Base-by-base conservation (phyloP, 2,113 vertebrate genomes). In the Pontoporia blainvillei region DNA sequence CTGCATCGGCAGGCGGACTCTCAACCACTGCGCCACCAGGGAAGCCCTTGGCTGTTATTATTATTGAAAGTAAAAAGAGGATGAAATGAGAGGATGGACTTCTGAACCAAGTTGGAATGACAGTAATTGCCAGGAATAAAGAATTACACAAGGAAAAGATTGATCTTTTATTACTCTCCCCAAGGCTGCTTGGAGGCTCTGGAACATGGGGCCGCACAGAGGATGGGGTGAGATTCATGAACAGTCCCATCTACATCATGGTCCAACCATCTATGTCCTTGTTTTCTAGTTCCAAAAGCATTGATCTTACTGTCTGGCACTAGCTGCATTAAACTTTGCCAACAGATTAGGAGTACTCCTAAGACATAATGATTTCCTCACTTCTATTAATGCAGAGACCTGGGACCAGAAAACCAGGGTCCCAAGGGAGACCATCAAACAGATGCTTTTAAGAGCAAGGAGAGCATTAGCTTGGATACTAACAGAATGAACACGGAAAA, bases 251-350 rank as follows among this genome's bases (percentile, higher is more conserved):
- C 90, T 96, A 86, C 49, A 34, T 57, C 46, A 57, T 0, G 1
- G 54, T 10, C 36, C 1, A 25, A 18, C 81, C 96, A 93, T 95
- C 96, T 95, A 54, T 62, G 46, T 86, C 94, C 72, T 46, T 83
- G 76, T 85, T 97, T 97, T 97, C 94, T 95, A 41, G 95, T 94
- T 92, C 94, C 86, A 31, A 94, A 86, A 23, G 61, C 49, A 84
- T 89, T 71, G 73, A 31, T 94, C 83, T 87, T 75, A 94, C 73
- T 27, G 4, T 29, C 61, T 29, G 67, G 39, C 13, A 62, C 83
- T 86, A 34, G 54, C 85, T 59, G 49, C 49, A 11, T 79, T 86
- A 49, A 84, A 62, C 27, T 49, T 72, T 57, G 41, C 62, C 57
- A n/a, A 0, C 8, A 36, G 39, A 59, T 46, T 54, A 54, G 34